Base-by-base conservation (phyloP, 2,888 invertebrate genomes). In the Deilephila elpenor region DNA sequence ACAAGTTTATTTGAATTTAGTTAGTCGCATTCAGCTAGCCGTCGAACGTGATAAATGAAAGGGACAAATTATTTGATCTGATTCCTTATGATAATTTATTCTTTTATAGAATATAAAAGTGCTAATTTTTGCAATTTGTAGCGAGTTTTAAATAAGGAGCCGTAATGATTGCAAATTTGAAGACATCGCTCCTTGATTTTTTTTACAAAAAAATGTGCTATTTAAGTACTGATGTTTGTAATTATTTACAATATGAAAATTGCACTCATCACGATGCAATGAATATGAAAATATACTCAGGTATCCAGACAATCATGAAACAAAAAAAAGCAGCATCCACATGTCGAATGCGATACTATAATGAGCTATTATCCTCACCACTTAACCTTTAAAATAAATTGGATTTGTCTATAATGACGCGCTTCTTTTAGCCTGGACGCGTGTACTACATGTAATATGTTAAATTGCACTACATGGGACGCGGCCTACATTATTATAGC, bases 401-500 rank as follows among this genome's bases (percentile, higher is more conserved):
- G 29, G 29, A 44, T 34, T 51, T 61, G 25, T 60, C 60, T 71
- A 60, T 71, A 59, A 61, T 44, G 60, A 59, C n/a, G 51, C 51
- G n/a, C 29, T 53, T 61, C 61, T 60, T 61, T 61, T 72, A 72
- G 51, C 20, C 51, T 44, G 37, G 44, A 37, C 20, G 67, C 14
- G 67, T 51, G 51, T 67, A 51, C 44, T 67, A 67, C 67, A 67
- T 51, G 67, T 5, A 20, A n/a, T 37, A 60, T 51, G 8, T n/a
- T 53, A 62, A 64, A 62, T 56, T 34, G n/a, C 56, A 34, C 17
- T 62, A 71, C 85, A 87, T 90, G 86, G 86, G 88, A 89, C 88
- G 87, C 81, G 88, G 81, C 85, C 83, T 83, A 86, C 86, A 87
- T 89, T 89, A 90, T 89, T 86, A 89, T 84, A 86, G 84, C 87